Base-by-base conservation (phyloP, 2,113 vertebrate genomes). In the Nipponia nippon region DNA sequence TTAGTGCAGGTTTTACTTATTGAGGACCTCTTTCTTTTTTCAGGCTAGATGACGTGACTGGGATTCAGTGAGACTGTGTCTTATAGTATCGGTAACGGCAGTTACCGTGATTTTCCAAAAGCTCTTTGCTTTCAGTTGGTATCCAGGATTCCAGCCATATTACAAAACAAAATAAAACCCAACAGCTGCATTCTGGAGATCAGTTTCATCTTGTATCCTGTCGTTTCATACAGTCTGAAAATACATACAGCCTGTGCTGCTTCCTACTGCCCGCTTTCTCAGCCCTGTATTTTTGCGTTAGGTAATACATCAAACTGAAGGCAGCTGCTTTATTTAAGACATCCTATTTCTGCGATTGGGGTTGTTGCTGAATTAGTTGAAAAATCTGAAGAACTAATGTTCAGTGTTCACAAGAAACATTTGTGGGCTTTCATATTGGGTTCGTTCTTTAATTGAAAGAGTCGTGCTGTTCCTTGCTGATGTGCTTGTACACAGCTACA, bases 1-100 rank as follows among this genome's bases (percentile, higher is more conserved):
- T 58, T n/a, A 23, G 66, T 44, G 75, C 6, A 17, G 14, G 15
- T 61, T 47, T 67, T 47, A 1, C 63, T 78, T 32, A 0, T 2
- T 19, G 38, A 81, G 55, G 63, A 50, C 8, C 26, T 69, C 16
- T 1, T 72, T 3, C 1, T 40, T 42, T 77, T 46, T 16, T 46
- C n/a, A 3, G 10, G 26, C 46, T 53, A 26, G 46, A 2, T 1
- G 1, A 13, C 13, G 62, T 32, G 62, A 5, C 30, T 29, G 16
- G 46, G 38, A 7, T 62, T 66, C 15, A 38, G 7, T 3, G 10
- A 23, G 10, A 3, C 40, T 23, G 4, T 20, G 59, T 38, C 42
- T 21, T 21, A 7, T 3, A 26, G 44, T 15, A 3, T 26, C 13
- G 13, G 13, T 30, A 23, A 47, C 30, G 23, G 56, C 52, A 8